A percentile compares a stretch with the other conserved stretches of the same genome.
Conservation (phyloP, 2,113 vertebrate genomes). For the Sialia sialis region DNA sequence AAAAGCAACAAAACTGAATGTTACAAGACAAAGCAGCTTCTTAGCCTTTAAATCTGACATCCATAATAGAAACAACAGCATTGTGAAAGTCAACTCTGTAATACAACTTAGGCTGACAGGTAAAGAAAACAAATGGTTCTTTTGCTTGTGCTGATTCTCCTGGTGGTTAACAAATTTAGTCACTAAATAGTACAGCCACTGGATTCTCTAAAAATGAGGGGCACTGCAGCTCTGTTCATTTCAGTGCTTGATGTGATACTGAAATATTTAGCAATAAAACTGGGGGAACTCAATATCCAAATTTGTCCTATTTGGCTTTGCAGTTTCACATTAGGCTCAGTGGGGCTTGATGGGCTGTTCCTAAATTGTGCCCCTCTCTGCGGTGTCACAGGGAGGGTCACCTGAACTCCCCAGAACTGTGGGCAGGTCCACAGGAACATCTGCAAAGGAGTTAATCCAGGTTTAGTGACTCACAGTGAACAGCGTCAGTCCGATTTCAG, state of each 20-base stretch:
- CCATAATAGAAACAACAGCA: accelerated
- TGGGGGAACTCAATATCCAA: background rate
- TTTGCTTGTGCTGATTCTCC: background rate
- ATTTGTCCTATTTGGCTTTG: background rate
- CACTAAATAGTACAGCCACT: background rate
- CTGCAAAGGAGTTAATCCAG: background rate
- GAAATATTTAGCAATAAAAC: background rate
- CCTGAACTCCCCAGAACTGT: background rate
- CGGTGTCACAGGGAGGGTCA: no score
- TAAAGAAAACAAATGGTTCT: background rate
- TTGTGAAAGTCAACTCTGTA: background rate
- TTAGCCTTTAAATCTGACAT: background rate
- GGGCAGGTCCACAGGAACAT: background rate
- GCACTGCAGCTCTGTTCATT: background rate
- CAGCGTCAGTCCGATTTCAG: background rate
- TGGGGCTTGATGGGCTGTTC: background rate
- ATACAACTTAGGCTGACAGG: background rate
- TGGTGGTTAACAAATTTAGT: background rate
- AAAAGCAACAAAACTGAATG: background rate
- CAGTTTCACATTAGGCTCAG: background rate
- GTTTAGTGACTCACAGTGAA: background rate
- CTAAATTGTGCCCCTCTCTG: background rate
- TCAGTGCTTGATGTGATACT: background rate
- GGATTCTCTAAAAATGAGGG: background rate
- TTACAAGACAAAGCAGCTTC: background rate